A percentile compares a stretch with the other conserved stretches of the same genome.
phyloP scores from a whole-genome alignment of 2,797 vertebrate genomes.

The Trichosurus vulpecula region DNA sequence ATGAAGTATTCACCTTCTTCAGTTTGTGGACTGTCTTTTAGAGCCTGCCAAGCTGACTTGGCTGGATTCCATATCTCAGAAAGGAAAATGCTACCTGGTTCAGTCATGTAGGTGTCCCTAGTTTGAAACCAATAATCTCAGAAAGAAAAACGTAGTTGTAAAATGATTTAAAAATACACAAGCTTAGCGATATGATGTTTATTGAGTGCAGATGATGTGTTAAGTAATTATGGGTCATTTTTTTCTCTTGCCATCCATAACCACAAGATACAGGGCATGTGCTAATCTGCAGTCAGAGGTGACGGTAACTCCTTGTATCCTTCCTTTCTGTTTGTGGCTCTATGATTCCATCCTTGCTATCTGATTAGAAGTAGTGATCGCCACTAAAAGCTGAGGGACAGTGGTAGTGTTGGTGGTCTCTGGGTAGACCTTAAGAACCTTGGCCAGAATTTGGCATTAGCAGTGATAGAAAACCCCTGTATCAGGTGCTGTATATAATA shows the following conservation, averaged over 20 bases:
- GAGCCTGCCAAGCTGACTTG: slow-evolving; percentile 58
- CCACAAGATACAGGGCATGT: neutral
- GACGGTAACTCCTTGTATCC: neutral
- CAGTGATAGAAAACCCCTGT: no score
- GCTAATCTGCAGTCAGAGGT: neutral
- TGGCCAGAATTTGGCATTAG: no score
- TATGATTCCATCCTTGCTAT: slow-evolving; percentile 26
- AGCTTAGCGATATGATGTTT: neutral
- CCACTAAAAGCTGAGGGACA: neutral
- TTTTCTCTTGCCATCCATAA: neutral
- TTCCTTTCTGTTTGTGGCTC: slow-evolving; percentile 11
- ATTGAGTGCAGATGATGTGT: neutral
- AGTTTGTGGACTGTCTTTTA: slow-evolving; percentile 66
- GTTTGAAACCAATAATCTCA: neutral
- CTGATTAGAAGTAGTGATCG: neutral
- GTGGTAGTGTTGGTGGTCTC: no score
- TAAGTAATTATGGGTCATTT: slow-evolving; percentile 25
- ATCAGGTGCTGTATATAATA: neutral
- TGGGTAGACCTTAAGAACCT: no score
- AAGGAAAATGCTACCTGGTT: slow-evolving; percentile 60
- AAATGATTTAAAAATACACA: neutral
- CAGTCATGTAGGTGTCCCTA: slow-evolving; percentile 46
- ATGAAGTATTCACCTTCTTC: slow-evolving; percentile 64
- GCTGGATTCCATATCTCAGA: slow-evolving; percentile 64
- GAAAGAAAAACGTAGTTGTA: neutral